Base-by-base conservation (phyloP, 2,888 invertebrate species). In the Coelopa pilipes region DNA sequence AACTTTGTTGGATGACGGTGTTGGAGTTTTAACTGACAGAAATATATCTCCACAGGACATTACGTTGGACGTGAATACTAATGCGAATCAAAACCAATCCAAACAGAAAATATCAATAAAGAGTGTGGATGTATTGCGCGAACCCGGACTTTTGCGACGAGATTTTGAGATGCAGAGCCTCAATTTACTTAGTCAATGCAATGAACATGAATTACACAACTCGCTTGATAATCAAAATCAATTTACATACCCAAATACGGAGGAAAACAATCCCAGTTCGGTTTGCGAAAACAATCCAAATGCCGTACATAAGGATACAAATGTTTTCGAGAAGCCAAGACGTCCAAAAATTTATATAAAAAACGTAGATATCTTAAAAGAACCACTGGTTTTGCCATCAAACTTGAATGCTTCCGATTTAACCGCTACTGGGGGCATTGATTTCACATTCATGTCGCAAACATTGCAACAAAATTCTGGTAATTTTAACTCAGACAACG, bases 271-370 rank as follows among this genome's bases (percentile, higher is more conserved):
- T 71, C 49, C 19, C 12, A 57, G 59, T 17, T 13, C 67, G n/a
- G 60, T 49, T 10, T 34, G 34, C 7, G 34, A 34, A 2, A 34
- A 7, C 34, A 34, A 63, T 47, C 55, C n/a, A 17, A 46, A 65
- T 55, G 24, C 12, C 46, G 49, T 66, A 49, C 21, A 55, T 47
- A 73, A 73, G 19, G 24, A 65, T 21, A 49, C 57, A 17, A 59
- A 21, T 12, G 47, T 24, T 24, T 60, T 59, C 12, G 82, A 82
- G 5, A 85, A 84, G 75, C 81, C 82, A 4, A 80, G 82, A 15
- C 82, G 82, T 21, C 86, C 87, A 1, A 88, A 88, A 78, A 88
- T 88, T 74, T 88, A 87, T 74, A 87, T 88, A 9, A 85, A 87
- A 75, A 88, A 87, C 75, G 87, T 87, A 17, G 87, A 87, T 63